Evolutionary conservation across 1,140 invertebrate species (phyloP).

Genomic region (Latrodectus geometricus): DNA sequence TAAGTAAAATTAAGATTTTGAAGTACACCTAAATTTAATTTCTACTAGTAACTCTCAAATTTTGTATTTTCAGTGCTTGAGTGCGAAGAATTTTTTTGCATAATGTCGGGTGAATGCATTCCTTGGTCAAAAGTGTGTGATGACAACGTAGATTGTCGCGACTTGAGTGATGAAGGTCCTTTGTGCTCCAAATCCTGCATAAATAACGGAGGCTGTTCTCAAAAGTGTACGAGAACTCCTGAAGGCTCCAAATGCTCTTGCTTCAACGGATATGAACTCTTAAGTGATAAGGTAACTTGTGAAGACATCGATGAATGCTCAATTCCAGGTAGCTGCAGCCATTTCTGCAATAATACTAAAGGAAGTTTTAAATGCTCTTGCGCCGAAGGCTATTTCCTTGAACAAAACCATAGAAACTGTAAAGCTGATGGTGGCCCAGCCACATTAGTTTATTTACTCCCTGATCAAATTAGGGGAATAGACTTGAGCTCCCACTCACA

Average conservation of each 20-base stretch:
- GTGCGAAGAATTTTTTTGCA: slow-evolving; percentile 72
- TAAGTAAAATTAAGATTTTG: no score
- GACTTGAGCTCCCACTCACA: slow-evolving; percentile 28
- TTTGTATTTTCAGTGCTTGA: slow-evolving; percentile 20
- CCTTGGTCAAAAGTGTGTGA: slow-evolving; percentile 66
- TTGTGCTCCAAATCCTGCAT: slow-evolving; percentile 78
- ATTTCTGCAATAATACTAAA: slow-evolving; percentile 89
- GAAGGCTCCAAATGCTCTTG: slow-evolving; percentile 82
- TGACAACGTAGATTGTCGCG: slow-evolving; percentile 58
- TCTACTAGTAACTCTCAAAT: not conserved
- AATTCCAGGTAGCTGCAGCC: slow-evolving; percentile 85
- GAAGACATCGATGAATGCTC: slow-evolving; percentile 91
- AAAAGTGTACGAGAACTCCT: slow-evolving; percentile 88
- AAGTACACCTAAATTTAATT: not conserved
- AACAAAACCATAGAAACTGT: slow-evolving; percentile 82
- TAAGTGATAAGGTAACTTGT: slow-evolving; percentile 78
- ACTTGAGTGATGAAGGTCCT: slow-evolving; percentile 60
- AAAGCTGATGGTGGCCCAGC: slow-evolving; percentile 74
- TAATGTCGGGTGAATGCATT: slow-evolving; percentile 76
- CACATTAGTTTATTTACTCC: slow-evolving; percentile 46
- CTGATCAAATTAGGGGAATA: slow-evolving; percentile 60
- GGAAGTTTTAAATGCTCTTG: slow-evolving; percentile 94
- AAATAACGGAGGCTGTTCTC: slow-evolving; percentile 94
- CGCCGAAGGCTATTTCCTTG: slow-evolving; percentile 83
- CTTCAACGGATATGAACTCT: slow-evolving; percentile 76